Evolutionary conservation across 2,113 vertebrate species (phyloP), one percentile per base, ranked within the genome.

Genomic region (Pongo abelii): DNA sequence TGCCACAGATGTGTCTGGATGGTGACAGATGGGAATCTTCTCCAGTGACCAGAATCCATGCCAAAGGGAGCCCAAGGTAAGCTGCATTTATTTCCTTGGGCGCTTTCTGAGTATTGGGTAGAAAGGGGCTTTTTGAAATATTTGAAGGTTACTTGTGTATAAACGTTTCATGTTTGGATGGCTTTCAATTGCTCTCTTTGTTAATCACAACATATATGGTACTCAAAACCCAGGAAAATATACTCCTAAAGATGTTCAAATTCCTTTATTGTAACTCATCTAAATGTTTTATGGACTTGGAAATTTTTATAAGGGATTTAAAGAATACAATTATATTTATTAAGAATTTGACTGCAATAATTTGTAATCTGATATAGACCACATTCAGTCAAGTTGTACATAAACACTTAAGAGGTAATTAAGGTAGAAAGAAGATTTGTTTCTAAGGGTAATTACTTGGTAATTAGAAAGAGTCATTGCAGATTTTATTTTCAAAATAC

Each of bases 21-120:
- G 59, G 30, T 95, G 94, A 96, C 92, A 97, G 77, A 88, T 40
- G 72, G 92, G 10, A 64, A 27, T 81, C 92, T 94, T 92, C 50
- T 75, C 87, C 48, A 59, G 70, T 84, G 59, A 79, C 61, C 48
- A 84, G 84, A 35, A 90, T 95, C 61, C 55, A 46, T 35, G 52
- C 38, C 0, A 83, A 18, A 94, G 79, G 83, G 91, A 95, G 11
- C 27, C 40, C 16, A 38, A 48, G 70, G 81, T n/a, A 48, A 91
- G 79, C 35, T 30, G 43, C 5, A 0, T 67, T 70, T 64, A 40
- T 80, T 77, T 87, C 75, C 75, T 69, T 84, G 55, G 27, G 11
- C 27, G 75, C 8, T 92, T 46, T 72, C 74, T 55, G 32, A 90
- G 38, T 12, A 35, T 18, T 12, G 8, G 1, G 32, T 87, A 40